phyloP scores from a whole-genome alignment of 92 coral and sea anemone genomes.

The Phenganax stokvisi region DNA sequence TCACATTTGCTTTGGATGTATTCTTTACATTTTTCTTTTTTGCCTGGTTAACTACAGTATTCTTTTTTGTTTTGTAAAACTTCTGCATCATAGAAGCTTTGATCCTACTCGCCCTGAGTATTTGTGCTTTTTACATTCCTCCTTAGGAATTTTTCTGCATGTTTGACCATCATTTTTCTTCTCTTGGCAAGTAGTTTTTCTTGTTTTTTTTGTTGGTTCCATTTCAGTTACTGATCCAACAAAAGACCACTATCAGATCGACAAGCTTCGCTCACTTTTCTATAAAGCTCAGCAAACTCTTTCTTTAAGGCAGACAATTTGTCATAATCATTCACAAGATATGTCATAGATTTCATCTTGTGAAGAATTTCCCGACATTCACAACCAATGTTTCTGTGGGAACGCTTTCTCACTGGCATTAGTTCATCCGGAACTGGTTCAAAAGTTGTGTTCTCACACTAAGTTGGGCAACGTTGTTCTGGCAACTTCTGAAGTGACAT shows the following conservation, averaged over 20 bases:
- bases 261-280: neutral
- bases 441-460: neutral
- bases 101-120: neutral
- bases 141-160: neutral
- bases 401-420: constrained; percentile 8
- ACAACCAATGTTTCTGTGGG: constrained; percentile 6
- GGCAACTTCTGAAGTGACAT: neutral
- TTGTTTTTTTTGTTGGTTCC: neutral
- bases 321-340: neutral
- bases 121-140: neutral
- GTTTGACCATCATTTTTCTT: neutral
- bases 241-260: neutral
- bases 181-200: neutral
- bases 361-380: neutral
- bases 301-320: neutral
- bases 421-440: neutral
- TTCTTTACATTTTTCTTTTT: neutral
- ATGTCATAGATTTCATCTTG: neutral
- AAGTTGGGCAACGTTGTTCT: neutral
- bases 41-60: neutral
- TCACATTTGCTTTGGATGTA: neutral
- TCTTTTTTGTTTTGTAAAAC: neutral
- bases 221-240: neutral
- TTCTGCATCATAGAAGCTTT: constrained; percentile 9
- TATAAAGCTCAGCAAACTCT: neutral